Evolutionary conservation across 92 coral and sea anemone genomes (phyloP), one percentile per base, ranked within the genome.

Genomic region (Anthopleura xanthogrammica): DNA sequence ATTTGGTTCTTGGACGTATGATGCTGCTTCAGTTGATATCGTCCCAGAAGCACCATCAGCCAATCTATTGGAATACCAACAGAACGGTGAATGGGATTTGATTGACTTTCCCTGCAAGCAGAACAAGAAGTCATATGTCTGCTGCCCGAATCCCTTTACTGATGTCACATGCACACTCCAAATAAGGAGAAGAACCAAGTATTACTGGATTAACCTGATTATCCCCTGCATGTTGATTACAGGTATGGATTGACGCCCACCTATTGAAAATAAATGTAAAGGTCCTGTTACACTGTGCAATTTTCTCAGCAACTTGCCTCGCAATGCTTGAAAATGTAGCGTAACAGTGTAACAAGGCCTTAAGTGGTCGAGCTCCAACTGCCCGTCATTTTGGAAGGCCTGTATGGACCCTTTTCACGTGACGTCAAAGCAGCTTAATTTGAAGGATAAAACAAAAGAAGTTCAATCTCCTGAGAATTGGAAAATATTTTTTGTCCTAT

Each of bases 1-100:
- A 83, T 95, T 95, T 60, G 98, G 98, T 5, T 95, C 98, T 29
- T 95, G 98, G 98, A 95, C 95, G 13, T 95, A 93, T 75, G 93
- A 93, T 71, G 98, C 97, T 46, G 74, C 71, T 19, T 89, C 87
- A 24, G 93, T 95, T 29, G 96, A 95, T 73, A 92, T 95, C n/a
- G 74, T 77, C 13, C 82, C 97, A 17, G 98, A 95, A 56, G 60
- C 46, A 9, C 46, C 80, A 17, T 76, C 82, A 3, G 98, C 90
- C 2, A 93, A 89, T 76, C 81, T 89, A 4, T 60, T 79, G 23
- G 91, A 88, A 2, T 78, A 85, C 68, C 94, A 93, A 77, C 81
- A 87, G 50, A 93, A 90, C 50, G 98, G 98, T 7, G 98, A 95
- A 76, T 95, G 98, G 98, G 92, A 95, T 65, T 79, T 95, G 43